Base-by-base conservation (phyloP, 2,797 vertebrate genomes). In the Pyrocephalus nanus region DNA sequence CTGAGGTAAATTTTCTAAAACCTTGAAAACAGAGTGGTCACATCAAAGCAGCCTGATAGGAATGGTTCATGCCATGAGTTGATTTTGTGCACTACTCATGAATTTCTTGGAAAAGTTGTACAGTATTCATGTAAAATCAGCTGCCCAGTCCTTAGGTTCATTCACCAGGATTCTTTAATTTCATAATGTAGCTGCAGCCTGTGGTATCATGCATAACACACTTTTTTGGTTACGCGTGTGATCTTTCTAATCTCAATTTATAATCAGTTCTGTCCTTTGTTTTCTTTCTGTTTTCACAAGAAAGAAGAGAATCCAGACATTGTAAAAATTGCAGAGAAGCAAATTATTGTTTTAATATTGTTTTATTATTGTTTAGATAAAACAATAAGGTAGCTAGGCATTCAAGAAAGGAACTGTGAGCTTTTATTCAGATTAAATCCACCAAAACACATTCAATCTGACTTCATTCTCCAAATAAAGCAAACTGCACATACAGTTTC, bases 1-100 rank as follows among this genome's bases (percentile, higher is more conserved):
- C 40, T 51, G 20, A 75, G n/a, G n/a, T n/a, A n/a, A n/a, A n/a
- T 55, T 60, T 66, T 82, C 26, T 70, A n/a, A 73, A 73, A 19
- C 38, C 8, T 70, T 65, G 43, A 45, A 85, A 60, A 4, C 19
- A 50, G 23, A 32, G 12, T 19, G 21, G 7, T 73, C 29, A 20
- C 55, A 50, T 45, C 12, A 54, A 50, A 54, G n/a, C 14, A 50
- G 15, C 8, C 22, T 74, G 3, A 16, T 65, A 25, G 22, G 36
- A 70, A 27, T n/a, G 26, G 11, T 40, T 82, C 17, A 23, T n/a
- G 3, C 6, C 20, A 11, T 69, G 20, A 0, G 0, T 14, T 42
- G 38, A 40, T 40, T 65, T 58, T 54, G 26, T 65, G 43, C 54
- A 67, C 22, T 43, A 30, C 23, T 42, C 27, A n/a, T 55, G 47